Conservation (phyloP, 1,140 invertebrate genomes). For the Psix sp. region DNA sequence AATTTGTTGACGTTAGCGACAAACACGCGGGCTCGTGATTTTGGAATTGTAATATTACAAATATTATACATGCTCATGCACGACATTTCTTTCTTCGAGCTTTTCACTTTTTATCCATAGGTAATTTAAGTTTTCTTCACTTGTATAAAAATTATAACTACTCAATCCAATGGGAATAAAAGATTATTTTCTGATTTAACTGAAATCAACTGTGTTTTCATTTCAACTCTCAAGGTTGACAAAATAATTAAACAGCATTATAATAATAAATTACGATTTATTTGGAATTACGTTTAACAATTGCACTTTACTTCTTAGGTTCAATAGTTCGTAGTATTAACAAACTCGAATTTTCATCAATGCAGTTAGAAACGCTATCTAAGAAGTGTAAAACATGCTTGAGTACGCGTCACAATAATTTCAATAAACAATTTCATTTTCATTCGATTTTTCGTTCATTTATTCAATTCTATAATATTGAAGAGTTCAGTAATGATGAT, state of each 20-base stretch:
- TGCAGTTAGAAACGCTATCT: conserved; percentile 54
- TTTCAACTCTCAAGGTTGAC: background rate
- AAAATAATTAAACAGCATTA: conserved; percentile 12
- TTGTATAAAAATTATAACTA: conserved; percentile 25
- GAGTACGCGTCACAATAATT: conserved; percentile 24
- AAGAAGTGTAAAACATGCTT: conserved; percentile 52
- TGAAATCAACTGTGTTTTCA: background rate
- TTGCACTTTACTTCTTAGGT: conserved; percentile 63
- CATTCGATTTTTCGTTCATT: conserved; percentile 14
- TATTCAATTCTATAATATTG: conserved; percentile 7
- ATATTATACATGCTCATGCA: conserved; percentile 29
- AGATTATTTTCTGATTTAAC: conserved; percentile 26
- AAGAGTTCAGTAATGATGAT: conserved; percentile 27
- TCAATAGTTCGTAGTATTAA: conserved; percentile 45
- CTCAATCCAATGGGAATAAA: conserved; percentile 27
- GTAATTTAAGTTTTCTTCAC: conserved; percentile 18
- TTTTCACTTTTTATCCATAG: no score
- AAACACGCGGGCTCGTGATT: background rate
- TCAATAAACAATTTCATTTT: conserved; percentile 52
- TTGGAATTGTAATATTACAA: conserved; percentile 39
- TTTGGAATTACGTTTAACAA: conserved; percentile 66
- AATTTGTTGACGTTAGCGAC: conserved; percentile 25
- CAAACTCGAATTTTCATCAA: conserved; percentile 43
- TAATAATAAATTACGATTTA: conserved; percentile 58
- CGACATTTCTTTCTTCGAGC: conserved; percentile 1